Conservation (phyloP, 2,113 vertebrate genomes). For the Podiceps cristatus region DNA sequence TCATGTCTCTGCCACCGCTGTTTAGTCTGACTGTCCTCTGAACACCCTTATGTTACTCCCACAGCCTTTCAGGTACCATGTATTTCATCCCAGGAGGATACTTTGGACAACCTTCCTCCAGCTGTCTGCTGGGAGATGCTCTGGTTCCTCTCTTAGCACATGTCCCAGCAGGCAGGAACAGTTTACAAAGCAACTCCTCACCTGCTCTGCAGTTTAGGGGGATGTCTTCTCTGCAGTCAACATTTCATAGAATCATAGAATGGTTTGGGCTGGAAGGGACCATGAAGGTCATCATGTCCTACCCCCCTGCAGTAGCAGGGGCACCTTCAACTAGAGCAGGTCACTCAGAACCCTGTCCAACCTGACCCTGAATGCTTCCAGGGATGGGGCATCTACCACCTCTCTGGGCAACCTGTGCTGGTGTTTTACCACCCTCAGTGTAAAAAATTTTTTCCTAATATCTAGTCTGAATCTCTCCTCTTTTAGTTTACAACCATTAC, state of each 20-base stretch:
- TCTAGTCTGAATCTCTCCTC: too few species aligned
- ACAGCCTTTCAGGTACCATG: background rate
- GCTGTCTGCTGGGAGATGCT: background rate
- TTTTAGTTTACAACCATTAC: too few species aligned
- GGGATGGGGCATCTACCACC: too few species aligned
- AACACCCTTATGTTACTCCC: background rate
- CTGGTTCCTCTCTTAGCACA: background rate
- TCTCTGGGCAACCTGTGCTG: too few species aligned
- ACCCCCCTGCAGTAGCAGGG: too few species aligned
- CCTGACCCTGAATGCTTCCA: too few species aligned
- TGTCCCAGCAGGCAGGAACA: background rate
- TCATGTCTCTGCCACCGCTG: background rate
- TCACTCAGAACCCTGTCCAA: too few species aligned
- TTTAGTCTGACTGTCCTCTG: background rate
- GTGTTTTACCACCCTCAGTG: too few species aligned
- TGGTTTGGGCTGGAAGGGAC: too few species aligned
- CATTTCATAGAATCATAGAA: background rate
- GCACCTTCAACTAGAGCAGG: too few species aligned
- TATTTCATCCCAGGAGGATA: background rate
- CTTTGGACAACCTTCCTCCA: background rate
- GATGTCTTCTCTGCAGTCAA: background rate
- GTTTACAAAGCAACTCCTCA: background rate
- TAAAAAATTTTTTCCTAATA: too few species aligned
- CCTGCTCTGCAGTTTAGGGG: background rate
- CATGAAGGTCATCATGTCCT: too few species aligned